phyloP scores from a whole-genome alignment of 2,888 invertebrate species.

The Aphrophora alni region DNA sequence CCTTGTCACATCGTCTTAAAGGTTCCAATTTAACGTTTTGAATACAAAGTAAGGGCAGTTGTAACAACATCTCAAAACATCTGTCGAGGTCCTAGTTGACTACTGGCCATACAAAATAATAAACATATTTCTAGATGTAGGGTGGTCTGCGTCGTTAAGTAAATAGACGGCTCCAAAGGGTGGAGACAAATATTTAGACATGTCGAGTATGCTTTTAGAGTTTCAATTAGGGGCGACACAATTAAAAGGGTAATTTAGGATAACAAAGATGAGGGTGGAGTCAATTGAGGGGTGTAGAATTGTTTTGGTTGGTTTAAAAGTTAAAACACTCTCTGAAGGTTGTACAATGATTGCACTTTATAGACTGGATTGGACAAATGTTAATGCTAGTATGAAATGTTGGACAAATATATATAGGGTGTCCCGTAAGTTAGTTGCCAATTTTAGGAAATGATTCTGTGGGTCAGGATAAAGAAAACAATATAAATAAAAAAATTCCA shows the following conservation, averaged over 20 bases:
- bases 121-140: not conserved
- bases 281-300: no score
- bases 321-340: no score
- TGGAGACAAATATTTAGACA: not conserved
- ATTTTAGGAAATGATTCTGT: no score
- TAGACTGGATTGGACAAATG: no score
- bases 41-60: not conserved
- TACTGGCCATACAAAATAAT: not conserved
- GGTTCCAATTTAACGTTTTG: conserved; percentile 2
- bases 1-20: not conserved
- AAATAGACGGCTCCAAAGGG: not conserved
- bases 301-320: no score
- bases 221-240: not conserved
- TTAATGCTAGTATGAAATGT: no score
- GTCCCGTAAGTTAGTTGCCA: no score
- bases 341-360: no score
- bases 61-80: not conserved
- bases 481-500: no score
- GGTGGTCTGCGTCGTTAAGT: not conserved
- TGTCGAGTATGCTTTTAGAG: not conserved
- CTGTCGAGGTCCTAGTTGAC: not conserved
- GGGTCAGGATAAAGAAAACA: no score
- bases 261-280: no score
- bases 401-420: no score
- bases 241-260: not conserved